Base-by-base conservation (phyloP, 2,888 invertebrate genomes). In the Exocentrus adspersus region DNA sequence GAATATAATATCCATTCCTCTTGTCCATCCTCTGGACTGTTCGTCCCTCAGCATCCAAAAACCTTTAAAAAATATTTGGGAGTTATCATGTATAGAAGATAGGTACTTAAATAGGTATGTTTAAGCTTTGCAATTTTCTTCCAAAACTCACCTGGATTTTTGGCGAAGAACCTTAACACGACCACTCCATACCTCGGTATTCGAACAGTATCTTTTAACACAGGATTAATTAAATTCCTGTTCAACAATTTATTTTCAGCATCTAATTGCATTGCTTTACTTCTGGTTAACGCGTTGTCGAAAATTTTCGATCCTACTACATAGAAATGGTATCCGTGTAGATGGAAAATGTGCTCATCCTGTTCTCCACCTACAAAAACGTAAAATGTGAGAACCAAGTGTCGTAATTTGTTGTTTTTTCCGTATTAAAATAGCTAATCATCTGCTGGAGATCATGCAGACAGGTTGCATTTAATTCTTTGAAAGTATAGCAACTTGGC, bases 11-110 rank as follows among this genome's bases (percentile, higher is more conserved):
- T 91, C 91, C 78, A 93, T 83, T 0, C 93, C 93, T 68, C 90
- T 86, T 0, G 91, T 90, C 88, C 92, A 90, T 70, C 91, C 89
- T 16, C 87, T 85, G 0, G 91, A 88, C 53, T 89, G 86, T 78
- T 92, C 92, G 72, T 93, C 92, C 71, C 92, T 88, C 79, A 93
- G 85, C 81, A 93, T 86, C 93, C 93, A 93, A 73, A 89, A 91
- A 10, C 93, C 93, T 89, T n/a, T n/a, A n/a, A n/a, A n/a, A n/a
- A n/a, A n/a, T n/a, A n/a, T n/a, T n/a, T n/a, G n/a, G n/a, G n/a
- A n/a, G n/a, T n/a, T n/a, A n/a, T n/a, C n/a, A n/a, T n/a, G n/a
- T n/a, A n/a, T n/a, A n/a, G 73, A 45, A 81, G 70, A 43, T 56
- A 32, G 9, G n/a, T 12, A 37, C 7, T 24, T n/a, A n/a, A n/a